Percentiles rank a stretch among this genome's conserved stretches.
Conservation (phyloP, 2,113 vertebrate genomes). For the Agapornis roseicollis region DNA sequence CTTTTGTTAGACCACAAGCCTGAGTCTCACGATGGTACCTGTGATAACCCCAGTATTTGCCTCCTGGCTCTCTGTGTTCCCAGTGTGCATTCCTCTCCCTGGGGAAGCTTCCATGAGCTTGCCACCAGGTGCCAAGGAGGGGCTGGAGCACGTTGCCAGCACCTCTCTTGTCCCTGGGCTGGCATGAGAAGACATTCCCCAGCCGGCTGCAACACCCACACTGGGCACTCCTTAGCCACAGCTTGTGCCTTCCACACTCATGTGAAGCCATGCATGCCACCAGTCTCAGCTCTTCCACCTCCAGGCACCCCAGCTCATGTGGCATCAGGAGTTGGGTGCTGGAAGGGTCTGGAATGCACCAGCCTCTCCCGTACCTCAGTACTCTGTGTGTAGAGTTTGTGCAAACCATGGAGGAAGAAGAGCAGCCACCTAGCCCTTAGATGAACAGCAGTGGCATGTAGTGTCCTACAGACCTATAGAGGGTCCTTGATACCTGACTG, state of each 20-base stretch:
- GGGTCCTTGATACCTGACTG: not conserved
- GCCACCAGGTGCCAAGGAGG: not conserved
- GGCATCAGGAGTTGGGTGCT: not conserved
- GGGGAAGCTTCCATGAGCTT: not conserved
- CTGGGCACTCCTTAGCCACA: not conserved
- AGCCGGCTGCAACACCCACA: not conserved
- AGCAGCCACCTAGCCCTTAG: not conserved
- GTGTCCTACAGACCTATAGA: not conserved
- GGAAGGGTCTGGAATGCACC: not conserved
- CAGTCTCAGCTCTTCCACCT: not conserved
- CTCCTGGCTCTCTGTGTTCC: not conserved
- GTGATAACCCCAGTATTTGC: slow-evolving; percentile 30
- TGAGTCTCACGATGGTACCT: slow-evolving; percentile 34
- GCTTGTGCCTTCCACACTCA: not conserved
- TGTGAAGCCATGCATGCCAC: not conserved
- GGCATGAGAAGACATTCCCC: not conserved
- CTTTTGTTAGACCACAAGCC: slow-evolving; percentile 29
- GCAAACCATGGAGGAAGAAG: not conserved
- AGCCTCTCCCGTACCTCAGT: not conserved
- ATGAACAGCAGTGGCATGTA: not conserved
- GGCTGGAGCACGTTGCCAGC: not conserved
- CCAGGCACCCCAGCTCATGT: not conserved
- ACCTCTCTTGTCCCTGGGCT: not conserved
- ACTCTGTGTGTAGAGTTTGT: not conserved
- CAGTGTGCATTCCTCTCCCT: not conserved